Conservation (phyloP, 2,113 vertebrate species). For the Platichthys stellatus region DNA sequence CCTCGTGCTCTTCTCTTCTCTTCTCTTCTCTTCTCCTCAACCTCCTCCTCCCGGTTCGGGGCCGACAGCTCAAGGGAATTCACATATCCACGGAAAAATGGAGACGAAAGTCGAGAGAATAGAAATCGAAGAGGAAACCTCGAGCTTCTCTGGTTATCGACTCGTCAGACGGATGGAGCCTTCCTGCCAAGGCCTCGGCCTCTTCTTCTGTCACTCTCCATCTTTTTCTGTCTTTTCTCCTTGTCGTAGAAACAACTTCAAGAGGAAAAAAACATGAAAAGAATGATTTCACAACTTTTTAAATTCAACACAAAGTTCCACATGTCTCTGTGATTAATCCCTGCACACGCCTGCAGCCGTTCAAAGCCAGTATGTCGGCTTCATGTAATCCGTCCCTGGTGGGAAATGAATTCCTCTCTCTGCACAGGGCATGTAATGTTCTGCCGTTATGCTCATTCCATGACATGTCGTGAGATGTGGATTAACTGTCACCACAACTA, state of each 20-base stretch:
- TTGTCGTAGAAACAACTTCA: background rate
- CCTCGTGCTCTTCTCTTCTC: background rate
- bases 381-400: slow-evolving; percentile 37
- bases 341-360: slow-evolving; percentile 7
- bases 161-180: no score
- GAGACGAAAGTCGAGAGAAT: no score
- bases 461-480: slow-evolving; percentile 32
- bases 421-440: slow-evolving; percentile 15
- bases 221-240: no score
- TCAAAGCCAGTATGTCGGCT: slow-evolving; percentile 17
- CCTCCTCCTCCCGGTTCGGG: background rate
- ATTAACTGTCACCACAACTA: background rate
- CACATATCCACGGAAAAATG: no score
- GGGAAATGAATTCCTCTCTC: slow-evolving; percentile 25
- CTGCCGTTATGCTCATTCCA: slow-evolving; percentile 10
- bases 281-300: no score
- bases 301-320: background rate
- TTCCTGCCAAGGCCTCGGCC: no score
- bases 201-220: no score
- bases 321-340: slow-evolving; percentile 22
- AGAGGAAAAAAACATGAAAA: background rate
- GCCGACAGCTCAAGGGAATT: no score
- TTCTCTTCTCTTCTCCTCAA: background rate
- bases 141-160: no score
- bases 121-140: no score